Percentiles rank a stretch among this genome's conserved stretches.
phyloP scores from a whole-genome alignment of 2,113 vertebrate species.

The Colaptes auratus region DNA sequence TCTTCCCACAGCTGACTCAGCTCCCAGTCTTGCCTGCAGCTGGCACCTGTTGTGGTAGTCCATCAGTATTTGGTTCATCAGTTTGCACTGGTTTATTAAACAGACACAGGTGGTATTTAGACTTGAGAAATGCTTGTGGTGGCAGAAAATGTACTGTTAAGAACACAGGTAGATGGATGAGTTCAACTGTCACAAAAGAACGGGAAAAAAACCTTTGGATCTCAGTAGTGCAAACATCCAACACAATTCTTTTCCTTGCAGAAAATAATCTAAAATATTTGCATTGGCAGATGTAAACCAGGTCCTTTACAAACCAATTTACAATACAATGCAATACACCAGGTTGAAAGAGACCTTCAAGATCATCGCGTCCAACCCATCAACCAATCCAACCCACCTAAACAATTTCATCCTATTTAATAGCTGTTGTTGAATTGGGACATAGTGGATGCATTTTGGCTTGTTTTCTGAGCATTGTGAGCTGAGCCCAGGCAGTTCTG shows the following conservation, averaged over 20 bases:
- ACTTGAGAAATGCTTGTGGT: neutral
- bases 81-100: neutral
- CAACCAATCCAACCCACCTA: too few species aligned
- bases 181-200: neutral
- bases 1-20: fast-evolving
- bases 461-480: neutral
- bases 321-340: too few species aligned
- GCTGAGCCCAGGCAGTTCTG: neutral
- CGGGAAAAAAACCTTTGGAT: neutral
- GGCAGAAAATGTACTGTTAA: neutral
- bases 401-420: neutral
- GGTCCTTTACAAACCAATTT: neutral
- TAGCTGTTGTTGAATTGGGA: neutral
- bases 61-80: neutral
- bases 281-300: neutral
- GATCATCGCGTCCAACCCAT: too few species aligned
- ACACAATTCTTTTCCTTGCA: fast-evolving
- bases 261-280: neutral
- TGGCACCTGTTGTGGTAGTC: neutral
- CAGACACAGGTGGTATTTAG: neutral
- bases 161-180: neutral
- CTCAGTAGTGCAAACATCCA: neutral
- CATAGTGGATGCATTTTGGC: neutral
- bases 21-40: neutral
- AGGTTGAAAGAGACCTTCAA: too few species aligned